Evolutionary conservation across 2,113 vertebrate species (phyloP), one percentile per base, ranked within the genome.

Genomic region (Henicopernis longicauda): DNA sequence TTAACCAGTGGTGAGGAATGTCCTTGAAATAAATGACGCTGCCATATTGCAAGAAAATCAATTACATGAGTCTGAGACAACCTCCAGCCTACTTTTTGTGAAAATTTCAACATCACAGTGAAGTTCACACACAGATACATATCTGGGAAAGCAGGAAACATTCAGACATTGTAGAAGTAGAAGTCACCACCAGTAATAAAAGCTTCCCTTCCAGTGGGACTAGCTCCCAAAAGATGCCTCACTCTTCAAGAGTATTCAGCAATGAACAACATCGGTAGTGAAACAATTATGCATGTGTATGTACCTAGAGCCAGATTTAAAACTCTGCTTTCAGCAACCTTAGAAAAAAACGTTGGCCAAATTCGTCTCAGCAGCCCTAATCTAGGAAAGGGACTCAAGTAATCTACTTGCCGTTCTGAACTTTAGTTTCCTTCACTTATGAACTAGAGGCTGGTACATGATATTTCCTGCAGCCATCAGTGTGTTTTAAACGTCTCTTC

Each of bases 281-380:
- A 70, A 86, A 78, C 26, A 57, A 81, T 14, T 9, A 22, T 0
- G 11, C 1, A 2, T 2, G 1, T 32, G 7, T 16, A 21, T 1
- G 10, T 17, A 40, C 22, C 7, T 7, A 29, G n/a, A 78, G 25
- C 2, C 36, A 34, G 25, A 86, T 54, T 63, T 49, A 34, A 73
- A 77, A 77, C 63, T 62, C 26, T 42, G 8, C 19, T 81, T 83
- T 89, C 26, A 11, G 36, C 25, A 40, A 42, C 10, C 40, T 66
- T 29, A 18, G 10, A 16, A 65, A 89, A 90, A 72, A 23, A 13
- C 0, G 3, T 27, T 80, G 10, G 34, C 17, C 17, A 57, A 16
- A 21, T 45, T 52, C 54, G 81, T 89, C 54, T 47, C 47, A 55
- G 45, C 40, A 58, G 45, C 55, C 36, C 20, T 32, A 13, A 58